Percentiles rank a stretch among this genome's conserved stretches.
Evolutionary conservation across 2,888 invertebrate genomes (phyloP).

Genomic region (Drosophila infuscata): DNA sequence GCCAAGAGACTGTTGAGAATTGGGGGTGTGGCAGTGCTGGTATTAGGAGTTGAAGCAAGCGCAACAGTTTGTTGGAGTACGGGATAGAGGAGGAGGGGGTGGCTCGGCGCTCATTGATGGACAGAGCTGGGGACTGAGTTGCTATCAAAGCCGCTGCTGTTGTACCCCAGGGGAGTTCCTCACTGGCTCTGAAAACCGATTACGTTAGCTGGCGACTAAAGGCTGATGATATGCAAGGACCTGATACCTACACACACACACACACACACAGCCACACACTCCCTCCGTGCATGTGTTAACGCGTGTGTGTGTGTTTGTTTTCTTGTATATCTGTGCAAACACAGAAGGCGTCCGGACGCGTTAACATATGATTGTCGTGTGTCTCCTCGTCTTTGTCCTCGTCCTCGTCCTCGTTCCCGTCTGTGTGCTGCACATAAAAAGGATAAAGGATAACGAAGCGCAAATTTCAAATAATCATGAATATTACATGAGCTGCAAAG

Average conservation of each 20-base stretch:
- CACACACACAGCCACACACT: background rate
- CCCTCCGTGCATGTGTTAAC: background rate
- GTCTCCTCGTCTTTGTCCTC: slow-evolving; percentile 29
- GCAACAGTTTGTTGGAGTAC: slow-evolving; percentile 58
- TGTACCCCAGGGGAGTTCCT: slow-evolving; percentile 62
- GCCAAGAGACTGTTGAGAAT: slow-evolving; percentile 18
- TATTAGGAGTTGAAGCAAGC: background rate
- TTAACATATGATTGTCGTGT: slow-evolving; percentile 80
- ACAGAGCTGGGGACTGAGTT: slow-evolving; percentile 36
- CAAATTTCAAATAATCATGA: slow-evolving; percentile 82
- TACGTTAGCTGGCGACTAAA: slow-evolving; percentile 70
- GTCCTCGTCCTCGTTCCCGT: slow-evolving; percentile 1
- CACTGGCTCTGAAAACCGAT: slow-evolving; percentile 69
- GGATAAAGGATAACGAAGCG: slow-evolving; percentile 81
- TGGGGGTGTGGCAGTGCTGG: background rate
- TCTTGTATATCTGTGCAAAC: slow-evolving; percentile 65
- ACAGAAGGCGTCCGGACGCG: slow-evolving; percentile 73
- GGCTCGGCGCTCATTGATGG: slow-evolving; percentile 39
- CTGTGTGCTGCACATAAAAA: slow-evolving; percentile 53
- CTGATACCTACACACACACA: slow-evolving; percentile 9
- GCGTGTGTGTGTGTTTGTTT: slow-evolving; percentile 24
- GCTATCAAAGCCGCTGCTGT: slow-evolving; percentile 73
- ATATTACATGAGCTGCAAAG: slow-evolving; percentile 79
- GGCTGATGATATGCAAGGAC: slow-evolving; percentile 77
- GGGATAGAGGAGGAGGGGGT: background rate